Percentiles rank a stretch among this genome's conserved stretches.
These are phyloP conservation scores for Pampus argenteus DNA, from an alignment of 2,797 vertebrate genomes.

Conservation along the genomic window DNA sequence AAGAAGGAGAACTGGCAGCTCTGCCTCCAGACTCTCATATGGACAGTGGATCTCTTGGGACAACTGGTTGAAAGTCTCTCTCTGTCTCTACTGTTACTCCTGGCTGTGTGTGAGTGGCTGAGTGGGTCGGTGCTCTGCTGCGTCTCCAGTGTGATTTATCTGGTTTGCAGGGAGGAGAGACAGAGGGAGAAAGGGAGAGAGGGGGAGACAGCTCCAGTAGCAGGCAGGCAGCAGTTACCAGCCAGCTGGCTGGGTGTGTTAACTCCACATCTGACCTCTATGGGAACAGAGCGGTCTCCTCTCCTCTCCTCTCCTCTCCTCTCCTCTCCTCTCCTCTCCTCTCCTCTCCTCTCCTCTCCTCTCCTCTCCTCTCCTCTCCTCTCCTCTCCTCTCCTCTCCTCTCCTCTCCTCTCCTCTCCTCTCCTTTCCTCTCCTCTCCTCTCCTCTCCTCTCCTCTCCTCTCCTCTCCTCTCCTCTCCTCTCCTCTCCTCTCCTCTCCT, in stretches of 20 bases:
- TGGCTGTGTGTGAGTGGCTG: slow-evolving; percentile 60
- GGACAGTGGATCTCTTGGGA: slow-evolving; percentile 82
- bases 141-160: slow-evolving; percentile 79
- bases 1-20: slow-evolving; percentile 71
- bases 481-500: no score
- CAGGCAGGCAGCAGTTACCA: slow-evolving; percentile 70
- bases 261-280: slow-evolving; percentile 81
- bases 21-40: slow-evolving; percentile 83
- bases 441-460: slow-evolving; percentile 55
- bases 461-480: slow-evolving; percentile 23
- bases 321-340: slow-evolving; percentile 50
- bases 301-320: slow-evolving; percentile 49
- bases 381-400: slow-evolving; percentile 55
- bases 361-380: slow-evolving; percentile 49
- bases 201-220: slow-evolving; percentile 62
- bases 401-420: slow-evolving; percentile 41
- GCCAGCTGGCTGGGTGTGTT: slow-evolving; percentile 74
- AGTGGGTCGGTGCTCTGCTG: slow-evolving; percentile 64
- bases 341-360: slow-evolving; percentile 49
- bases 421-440: slow-evolving; percentile 49
- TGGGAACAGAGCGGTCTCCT: slow-evolving; percentile 72
- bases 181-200: slow-evolving; percentile 44
- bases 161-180: slow-evolving; percentile 72
- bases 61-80: slow-evolving; percentile 78
- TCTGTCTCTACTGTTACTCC: slow-evolving; percentile 72